Evolutionary conservation across 2,113 vertebrate genomes (phyloP), one percentile per base, ranked within the genome.

Genomic region (Ceyx cyanopectus): DNA sequence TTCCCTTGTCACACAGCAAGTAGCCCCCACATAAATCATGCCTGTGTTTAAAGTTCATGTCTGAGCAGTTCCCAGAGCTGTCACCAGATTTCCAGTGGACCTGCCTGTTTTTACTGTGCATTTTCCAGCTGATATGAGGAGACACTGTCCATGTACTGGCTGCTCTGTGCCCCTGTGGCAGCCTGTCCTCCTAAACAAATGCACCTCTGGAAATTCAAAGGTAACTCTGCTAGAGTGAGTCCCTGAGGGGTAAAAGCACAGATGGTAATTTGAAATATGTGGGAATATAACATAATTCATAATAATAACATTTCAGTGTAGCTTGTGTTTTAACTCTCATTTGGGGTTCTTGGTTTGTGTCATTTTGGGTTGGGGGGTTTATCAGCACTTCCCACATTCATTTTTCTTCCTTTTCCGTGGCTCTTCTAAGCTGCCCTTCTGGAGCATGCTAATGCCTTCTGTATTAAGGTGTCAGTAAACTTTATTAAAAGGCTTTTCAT

Each of bases 301-400:
- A 34, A 34, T 34, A 34, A 34, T 34, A 37, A 70, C 4, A 14
- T 84, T 91, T 94, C 72, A 82, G 54, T 8, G 7, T 66, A 82
- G 58, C 58, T 79, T 53, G 34, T 82, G 24, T 94, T 94, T 87
- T 83, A 91, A 81, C 29, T 74, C 82, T 83, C 48, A 41, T 92
- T 92, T 82, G 67, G 85, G 62, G 54, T 89, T 92, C 81, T 87
- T 78, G 63, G 75, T 81, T 92, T 73, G 41, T 80, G 94, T 80
- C 46, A 11, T 85, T 89, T 89, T 87, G 10, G 60, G 83, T 2
- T 2, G 53, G 29, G 4, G 26, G 48, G 68, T 86, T 95, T 81
- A 84, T 91, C 89, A 84, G 75, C 14, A 6, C 41, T 94, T 92
- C 57, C 81, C 67, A 50, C 40, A 43, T 79, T 89, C 69, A 40